These are phyloP conservation scores for Drosophila carrolli DNA, from an alignment of 1,140 invertebrate genomes.

Conservation along the genomic window DNA sequence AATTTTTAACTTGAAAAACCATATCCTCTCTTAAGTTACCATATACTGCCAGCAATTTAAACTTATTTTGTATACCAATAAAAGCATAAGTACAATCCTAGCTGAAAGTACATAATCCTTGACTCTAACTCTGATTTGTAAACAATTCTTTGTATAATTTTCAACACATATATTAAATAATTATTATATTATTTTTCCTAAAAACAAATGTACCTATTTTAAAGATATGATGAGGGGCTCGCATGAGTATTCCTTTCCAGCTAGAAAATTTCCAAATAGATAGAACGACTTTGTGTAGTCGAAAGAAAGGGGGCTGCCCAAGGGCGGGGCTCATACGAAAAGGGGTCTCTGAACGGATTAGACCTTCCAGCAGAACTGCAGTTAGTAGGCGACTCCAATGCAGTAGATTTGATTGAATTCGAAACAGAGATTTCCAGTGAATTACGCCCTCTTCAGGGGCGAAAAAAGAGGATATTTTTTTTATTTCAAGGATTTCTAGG, in stretches of 20 bases:
- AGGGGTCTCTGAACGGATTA: constrained; percentile 25
- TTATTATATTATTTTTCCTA: too few species aligned
- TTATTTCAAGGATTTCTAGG: background rate
- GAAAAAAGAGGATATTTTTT: background rate
- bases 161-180: too few species aligned
- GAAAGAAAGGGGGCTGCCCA: background rate
- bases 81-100: too few species aligned
- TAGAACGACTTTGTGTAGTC: background rate
- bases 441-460: constrained; percentile 48
- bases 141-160: too few species aligned
- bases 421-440: constrained; percentile 77
- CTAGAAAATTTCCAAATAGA: background rate
- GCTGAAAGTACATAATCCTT: too few species aligned
- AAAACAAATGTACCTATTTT: too few species aligned
- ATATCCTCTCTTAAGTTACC: too few species aligned
- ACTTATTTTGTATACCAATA: too few species aligned
- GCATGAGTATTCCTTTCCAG: background rate
- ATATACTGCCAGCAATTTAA: too few species aligned
- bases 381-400: constrained; percentile 53
- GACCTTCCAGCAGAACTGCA: constrained; percentile 42
- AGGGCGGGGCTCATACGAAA: constrained; percentile 1
- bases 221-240: too few species aligned
- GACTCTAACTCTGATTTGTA: too few species aligned
- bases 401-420: constrained; percentile 77
- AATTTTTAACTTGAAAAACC: too few species aligned